Evolutionary conservation across 2,888 invertebrate species (phyloP).

Genomic region (Lapara coniferarum): DNA sequence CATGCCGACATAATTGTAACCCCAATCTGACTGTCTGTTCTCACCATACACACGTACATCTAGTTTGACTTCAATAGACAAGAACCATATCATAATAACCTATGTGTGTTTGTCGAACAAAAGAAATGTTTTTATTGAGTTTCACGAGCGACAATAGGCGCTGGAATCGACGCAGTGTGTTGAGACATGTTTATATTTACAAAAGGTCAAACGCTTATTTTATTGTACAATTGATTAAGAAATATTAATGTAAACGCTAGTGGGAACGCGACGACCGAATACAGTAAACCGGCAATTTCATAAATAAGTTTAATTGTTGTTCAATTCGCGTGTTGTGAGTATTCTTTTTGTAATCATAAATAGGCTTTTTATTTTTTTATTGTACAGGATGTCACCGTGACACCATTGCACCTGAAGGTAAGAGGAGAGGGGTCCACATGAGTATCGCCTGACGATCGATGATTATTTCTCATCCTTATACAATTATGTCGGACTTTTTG

Average conservation of each 20-base stretch:
- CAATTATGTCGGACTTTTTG: no score
- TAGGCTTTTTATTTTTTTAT: no score
- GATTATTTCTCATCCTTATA: no score
- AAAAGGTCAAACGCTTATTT: constrained; percentile 6
- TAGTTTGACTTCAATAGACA: constrained; percentile 9
- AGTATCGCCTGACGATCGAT: no score
- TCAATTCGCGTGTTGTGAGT: no score
- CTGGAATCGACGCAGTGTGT: neutral
- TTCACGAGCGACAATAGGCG: constrained; percentile 15
- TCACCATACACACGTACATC: neutral
- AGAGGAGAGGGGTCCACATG: no score
- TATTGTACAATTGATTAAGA: constrained; percentile 14
- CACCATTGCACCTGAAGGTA: no score
- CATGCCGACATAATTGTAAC: neutral
- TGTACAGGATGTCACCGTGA: no score
- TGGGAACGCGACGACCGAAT: constrained; percentile 4
- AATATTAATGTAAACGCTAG: constrained; percentile 1
- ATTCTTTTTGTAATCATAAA: no score
- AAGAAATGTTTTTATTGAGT: constrained; percentile 19
- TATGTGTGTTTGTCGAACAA: constrained; percentile 23
- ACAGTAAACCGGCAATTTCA: neutral
- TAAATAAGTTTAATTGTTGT: neutral
- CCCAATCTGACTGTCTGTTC: neutral
- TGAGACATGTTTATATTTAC: constrained; percentile 2
- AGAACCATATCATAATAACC: constrained; percentile 19